Evolutionary conservation across 2,797 vertebrate genomes (phyloP).

Genomic region (Gorsachius magnificus): DNA sequence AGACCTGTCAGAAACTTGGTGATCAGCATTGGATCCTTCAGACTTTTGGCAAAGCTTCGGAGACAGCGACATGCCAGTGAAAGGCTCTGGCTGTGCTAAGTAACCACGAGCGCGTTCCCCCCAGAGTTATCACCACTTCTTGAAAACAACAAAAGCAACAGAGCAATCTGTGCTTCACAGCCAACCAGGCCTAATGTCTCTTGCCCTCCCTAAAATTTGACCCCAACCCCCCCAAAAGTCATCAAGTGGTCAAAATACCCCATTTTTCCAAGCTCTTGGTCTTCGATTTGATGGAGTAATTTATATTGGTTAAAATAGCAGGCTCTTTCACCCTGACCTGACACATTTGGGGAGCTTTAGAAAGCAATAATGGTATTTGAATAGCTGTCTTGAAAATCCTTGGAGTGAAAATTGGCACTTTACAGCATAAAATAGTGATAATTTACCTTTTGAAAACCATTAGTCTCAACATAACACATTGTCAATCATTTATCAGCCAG

Average conservation of each 20-base stretch:
- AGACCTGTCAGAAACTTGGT: constrained; percentile 44
- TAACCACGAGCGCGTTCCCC: neutral
- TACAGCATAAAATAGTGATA: neutral
- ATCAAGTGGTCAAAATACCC: neutral
- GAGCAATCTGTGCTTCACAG: neutral
- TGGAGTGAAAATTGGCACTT: neutral
- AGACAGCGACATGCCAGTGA: neutral
- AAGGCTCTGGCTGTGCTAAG: constrained; percentile 18
- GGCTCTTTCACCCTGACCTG: neutral
- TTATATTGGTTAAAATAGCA: neutral
- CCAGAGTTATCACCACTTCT: neutral
- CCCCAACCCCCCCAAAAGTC: rapidly evolving
- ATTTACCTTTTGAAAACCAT: neutral
- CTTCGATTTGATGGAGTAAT: neutral
- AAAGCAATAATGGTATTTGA: neutral
- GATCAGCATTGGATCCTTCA: constrained; percentile 5
- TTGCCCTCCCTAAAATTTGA: neutral
- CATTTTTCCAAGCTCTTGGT: neutral
- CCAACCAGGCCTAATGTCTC: neutral
- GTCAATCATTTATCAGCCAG: neutral
- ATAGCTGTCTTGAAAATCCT: neutral
- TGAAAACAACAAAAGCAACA: neutral
- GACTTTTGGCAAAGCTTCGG: constrained; percentile 35
- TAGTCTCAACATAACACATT: neutral
- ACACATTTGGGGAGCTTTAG: neutral